Evolutionary conservation across 2,113 vertebrate species (phyloP).

Genomic region (Hydropotes inermis): DNA sequence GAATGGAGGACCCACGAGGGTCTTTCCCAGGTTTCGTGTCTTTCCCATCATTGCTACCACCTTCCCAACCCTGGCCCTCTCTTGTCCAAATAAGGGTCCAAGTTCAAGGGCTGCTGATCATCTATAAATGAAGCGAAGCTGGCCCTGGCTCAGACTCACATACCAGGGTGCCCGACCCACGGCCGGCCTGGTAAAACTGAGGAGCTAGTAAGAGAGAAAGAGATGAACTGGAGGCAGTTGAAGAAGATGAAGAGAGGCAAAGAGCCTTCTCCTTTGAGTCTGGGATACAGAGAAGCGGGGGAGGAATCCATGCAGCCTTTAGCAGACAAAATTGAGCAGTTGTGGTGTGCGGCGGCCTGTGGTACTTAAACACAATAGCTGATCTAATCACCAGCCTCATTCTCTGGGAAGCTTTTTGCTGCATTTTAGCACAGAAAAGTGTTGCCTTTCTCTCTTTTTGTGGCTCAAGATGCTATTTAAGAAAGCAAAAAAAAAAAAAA

Average conservation of each 20-base stretch:
- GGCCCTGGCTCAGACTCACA: not conserved
- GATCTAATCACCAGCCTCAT: slow-evolving; percentile 89
- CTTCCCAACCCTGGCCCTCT: not conserved
- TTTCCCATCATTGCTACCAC: not conserved
- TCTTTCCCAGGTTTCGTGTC: not conserved
- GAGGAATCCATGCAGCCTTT: slow-evolving; percentile 76
- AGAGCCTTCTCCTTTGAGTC: slow-evolving; percentile 24
- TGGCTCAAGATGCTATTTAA: slow-evolving; percentile 95
- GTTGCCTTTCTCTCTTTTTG: slow-evolving; percentile 92
- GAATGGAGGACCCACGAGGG: not conserved
- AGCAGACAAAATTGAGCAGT: slow-evolving; percentile 81
- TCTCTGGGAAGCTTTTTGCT: slow-evolving; percentile 94
- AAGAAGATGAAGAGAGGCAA: not conserved
- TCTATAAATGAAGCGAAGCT: not conserved
- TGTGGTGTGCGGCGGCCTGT: slow-evolving; percentile 71
- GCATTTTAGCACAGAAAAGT: slow-evolving; percentile 98
- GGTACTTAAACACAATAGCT: slow-evolving; percentile 91
- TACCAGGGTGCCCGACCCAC: not conserved
- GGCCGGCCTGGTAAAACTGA: not conserved
- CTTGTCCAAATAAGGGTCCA: not conserved
- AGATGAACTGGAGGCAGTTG: not conserved
- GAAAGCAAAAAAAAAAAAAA: slow-evolving; percentile 85
- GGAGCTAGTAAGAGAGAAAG: not conserved
- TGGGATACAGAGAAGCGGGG: slow-evolving; percentile 51
- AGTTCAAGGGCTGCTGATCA: not conserved